phyloP scores from a whole-genome alignment of 2,113 vertebrate genomes.

The Myotis davidii region DNA sequence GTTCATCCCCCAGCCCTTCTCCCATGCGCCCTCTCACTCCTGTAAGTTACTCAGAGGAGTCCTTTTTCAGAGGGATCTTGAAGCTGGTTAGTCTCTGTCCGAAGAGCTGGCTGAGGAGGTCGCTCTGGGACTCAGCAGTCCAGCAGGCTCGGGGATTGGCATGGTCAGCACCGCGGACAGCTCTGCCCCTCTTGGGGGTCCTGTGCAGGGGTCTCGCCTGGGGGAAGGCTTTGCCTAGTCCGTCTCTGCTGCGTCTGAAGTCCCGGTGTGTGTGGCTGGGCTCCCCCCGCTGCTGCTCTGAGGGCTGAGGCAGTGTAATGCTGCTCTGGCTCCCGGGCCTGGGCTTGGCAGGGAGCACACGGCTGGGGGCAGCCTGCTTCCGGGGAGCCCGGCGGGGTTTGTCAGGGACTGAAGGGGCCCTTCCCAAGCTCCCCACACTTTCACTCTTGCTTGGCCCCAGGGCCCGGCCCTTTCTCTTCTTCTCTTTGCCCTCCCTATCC shows the following conservation, averaged over 20 bases:
- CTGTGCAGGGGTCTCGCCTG: constrained; percentile 86
- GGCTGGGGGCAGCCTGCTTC: constrained; percentile 89
- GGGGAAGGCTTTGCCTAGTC: constrained; percentile 86
- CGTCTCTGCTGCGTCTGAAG: constrained; percentile 88
- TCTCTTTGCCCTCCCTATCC: constrained; percentile 87
- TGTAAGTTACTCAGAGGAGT: constrained; percentile 92
- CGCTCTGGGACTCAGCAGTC: constrained; percentile 96
- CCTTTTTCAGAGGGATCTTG: constrained; percentile 98
- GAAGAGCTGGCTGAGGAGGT: constrained; percentile 97
- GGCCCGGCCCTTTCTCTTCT: constrained; percentile 87
- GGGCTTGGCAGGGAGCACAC: constrained; percentile 87
- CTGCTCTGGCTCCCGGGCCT: constrained; percentile 85
- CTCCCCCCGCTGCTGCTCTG: constrained; percentile 88
- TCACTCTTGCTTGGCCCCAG: constrained; percentile 80
- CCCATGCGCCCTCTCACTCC: constrained; percentile 74
- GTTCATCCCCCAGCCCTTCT: neutral
- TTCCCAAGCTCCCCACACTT: constrained; percentile 79
- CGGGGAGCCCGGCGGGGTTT: constrained; percentile 86
- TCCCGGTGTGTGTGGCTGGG: constrained; percentile 86
- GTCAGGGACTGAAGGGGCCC: neutral
- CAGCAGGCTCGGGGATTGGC: constrained; percentile 87
- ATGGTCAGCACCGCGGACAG: constrained; percentile 85
- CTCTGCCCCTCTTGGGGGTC: constrained; percentile 86
- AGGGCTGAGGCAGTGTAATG: constrained; percentile 85
- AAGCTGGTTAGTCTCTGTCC: constrained; percentile 98